Evolutionary conservation across 2,113 vertebrate genomes (phyloP).

Genomic region (Myotis lucifugus): DNA sequence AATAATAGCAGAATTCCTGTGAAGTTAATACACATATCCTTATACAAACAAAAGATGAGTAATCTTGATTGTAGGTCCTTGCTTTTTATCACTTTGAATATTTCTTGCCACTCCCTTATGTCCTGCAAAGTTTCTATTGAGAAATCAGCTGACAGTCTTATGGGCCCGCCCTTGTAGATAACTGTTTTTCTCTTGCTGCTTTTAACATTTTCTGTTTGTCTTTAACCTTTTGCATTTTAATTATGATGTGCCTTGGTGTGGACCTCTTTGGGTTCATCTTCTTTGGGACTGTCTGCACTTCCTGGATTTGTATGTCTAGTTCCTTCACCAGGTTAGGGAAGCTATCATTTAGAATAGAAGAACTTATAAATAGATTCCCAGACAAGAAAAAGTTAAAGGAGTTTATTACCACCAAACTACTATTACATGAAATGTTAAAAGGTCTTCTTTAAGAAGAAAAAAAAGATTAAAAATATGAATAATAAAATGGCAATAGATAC

Average conservation of each 20-base stretch:
- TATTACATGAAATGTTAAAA: not conserved
- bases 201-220: not conserved
- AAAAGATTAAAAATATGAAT: not conserved
- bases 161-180: not conserved
- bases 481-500: not conserved
- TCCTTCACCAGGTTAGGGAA: not conserved
- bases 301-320: not conserved
- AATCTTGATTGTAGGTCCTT: not conserved
- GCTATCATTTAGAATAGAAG: not conserved
- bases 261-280: not conserved
- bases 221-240: not conserved
- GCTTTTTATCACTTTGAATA: not conserved
- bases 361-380: not conserved
- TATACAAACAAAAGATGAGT: slow-evolving; percentile 20
- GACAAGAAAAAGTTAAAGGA: not conserved
- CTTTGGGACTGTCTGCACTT: not conserved
- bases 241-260: not conserved
- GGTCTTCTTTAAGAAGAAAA: not conserved
- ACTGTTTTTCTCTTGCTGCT: not conserved
- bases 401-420: not conserved
- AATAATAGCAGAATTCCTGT: slow-evolving; percentile 10
- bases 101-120: not conserved
- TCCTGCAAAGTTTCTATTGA: not conserved
- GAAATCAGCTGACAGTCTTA: not conserved
- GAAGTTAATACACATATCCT: slow-evolving; percentile 3